Percentiles rank a stretch among this genome's conserved stretches.
Conservation (phyloP, 2,113 vertebrate species). For the Cyphomyrus discorhynchus region DNA sequence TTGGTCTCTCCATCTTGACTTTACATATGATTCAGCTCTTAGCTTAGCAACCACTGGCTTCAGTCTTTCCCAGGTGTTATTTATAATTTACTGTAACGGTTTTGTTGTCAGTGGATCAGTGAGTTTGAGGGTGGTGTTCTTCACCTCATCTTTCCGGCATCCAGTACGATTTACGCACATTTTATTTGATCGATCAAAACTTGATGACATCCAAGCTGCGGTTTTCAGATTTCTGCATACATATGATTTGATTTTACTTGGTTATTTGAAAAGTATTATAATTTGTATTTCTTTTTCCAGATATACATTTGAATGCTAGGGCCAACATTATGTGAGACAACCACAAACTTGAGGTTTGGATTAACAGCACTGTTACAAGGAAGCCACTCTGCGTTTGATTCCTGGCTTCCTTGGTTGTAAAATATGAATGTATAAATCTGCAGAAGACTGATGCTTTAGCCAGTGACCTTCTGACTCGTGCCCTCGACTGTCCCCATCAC, state of each 20-base stretch:
- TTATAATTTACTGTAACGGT: conserved; percentile 1
- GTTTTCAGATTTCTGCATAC: not conserved
- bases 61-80: not conserved
- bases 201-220: not conserved
- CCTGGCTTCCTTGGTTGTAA: not conserved
- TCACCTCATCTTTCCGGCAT: not conserved
- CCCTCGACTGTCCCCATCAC: not conserved
- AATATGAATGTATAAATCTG: not conserved
- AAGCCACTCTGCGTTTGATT: not conserved
- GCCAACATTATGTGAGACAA: not conserved
- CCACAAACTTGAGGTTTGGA: not conserved
- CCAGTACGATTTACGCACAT: not conserved
- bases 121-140: not conserved
- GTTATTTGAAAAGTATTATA: not conserved
- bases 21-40: not conserved
- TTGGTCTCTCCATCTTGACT: not conserved
- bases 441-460: not conserved
- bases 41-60: not conserved
- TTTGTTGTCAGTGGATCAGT: not conserved
- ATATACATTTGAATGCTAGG: not conserved
- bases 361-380: not conserved
- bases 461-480: not conserved
- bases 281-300: not conserved
- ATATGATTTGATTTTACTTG: not conserved
- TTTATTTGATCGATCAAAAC: not conserved